A percentile compares a stretch with the other conserved stretches of the same genome.
Conservation (phyloP, 2,113 vertebrate genomes). For the Xenopus laevis region DNA sequence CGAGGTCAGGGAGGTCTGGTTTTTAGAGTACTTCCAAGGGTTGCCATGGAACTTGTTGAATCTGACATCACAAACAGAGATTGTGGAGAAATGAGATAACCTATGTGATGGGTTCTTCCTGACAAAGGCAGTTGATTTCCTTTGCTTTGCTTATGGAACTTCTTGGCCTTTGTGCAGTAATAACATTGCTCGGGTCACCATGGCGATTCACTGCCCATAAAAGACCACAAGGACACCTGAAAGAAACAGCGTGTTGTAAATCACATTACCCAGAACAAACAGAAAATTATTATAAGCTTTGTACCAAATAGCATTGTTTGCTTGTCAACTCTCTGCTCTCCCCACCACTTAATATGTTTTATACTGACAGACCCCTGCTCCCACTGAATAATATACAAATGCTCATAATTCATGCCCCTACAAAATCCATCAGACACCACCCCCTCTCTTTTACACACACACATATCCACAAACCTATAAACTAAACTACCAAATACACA, state of each 20-base stretch:
- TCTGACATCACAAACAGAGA: slow-evolving; percentile 29
- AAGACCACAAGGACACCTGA: slow-evolving; percentile 13
- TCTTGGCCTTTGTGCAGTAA: slow-evolving; percentile 21
- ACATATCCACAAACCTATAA: no score
- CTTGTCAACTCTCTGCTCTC: no score
- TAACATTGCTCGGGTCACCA: slow-evolving; percentile 39
- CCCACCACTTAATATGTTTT: no score
- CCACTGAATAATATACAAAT: no score
- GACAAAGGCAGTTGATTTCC: slow-evolving; percentile 24
- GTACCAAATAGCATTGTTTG: no score
- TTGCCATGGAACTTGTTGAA: slow-evolving; percentile 43
- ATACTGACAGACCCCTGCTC: no score
- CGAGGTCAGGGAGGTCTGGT: slow-evolving; percentile 32
- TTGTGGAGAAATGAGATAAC: slow-evolving; percentile 35
- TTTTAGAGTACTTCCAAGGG: slow-evolving; percentile 20
- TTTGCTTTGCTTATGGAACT: slow-evolving; percentile 15
- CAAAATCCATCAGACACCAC: no score
- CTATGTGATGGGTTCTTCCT: slow-evolving; percentile 10
- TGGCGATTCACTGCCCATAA: slow-evolving; percentile 26
- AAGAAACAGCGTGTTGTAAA: neutral
- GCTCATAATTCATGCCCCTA: no score
- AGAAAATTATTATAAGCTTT: no score
- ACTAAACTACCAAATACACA: no score
- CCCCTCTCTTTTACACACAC: no score
- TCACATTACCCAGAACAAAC: neutral